Base-by-base conservation (phyloP, 30 jellyfish, hydroid and myxozoan genomes). In the Phacellophora camtschatica region DNA sequence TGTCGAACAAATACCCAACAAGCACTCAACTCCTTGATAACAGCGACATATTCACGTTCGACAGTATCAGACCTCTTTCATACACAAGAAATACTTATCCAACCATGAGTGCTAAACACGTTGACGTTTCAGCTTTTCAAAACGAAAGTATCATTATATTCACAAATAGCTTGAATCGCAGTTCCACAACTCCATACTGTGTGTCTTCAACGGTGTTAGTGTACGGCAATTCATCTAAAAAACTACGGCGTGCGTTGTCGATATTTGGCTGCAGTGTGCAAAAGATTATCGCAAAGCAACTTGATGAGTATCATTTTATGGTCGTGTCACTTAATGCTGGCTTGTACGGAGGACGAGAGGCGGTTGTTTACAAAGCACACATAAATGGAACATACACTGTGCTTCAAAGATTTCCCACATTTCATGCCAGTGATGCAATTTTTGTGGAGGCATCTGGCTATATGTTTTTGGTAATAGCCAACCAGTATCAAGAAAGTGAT, bases 401-500 rank as follows among this genome's bases (percentile, higher is more conserved):
- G 29, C 30, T 78, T 31, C 96, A 86, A 48, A 41, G 48, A 27
- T 31, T 86, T 12, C 71, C 92, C 5, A 86, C 85, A 3, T 53
- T 16, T 50, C 16, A 51, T 22, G 94, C 96, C 4, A 41, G 41
- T 22, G 95, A 85, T 36, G 42, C 70, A 25, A 16, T 56, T 45
- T 56, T 66, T 29, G 48, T 85, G 27, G 59, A 75, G 23, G 53
- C 76, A 19, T 29, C 50, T n/a, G 50, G 43, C 10, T 88, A 81
- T 1, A 13, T 43, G 45, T 86, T 35, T 42, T 49, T 92, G 35
- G 88, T 83, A 5, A 80, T 92, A 42, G 90, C 98, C 7, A 92
- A 92, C 34, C 73, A 78, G 27, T 65, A 92, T 73, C 90, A 86
- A 28, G 19, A 59, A 18, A 81, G 96, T 45, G 67, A 35, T 5